Conservation (phyloP, 2,888 invertebrate genomes). For the Dexiosoma caninum region DNA sequence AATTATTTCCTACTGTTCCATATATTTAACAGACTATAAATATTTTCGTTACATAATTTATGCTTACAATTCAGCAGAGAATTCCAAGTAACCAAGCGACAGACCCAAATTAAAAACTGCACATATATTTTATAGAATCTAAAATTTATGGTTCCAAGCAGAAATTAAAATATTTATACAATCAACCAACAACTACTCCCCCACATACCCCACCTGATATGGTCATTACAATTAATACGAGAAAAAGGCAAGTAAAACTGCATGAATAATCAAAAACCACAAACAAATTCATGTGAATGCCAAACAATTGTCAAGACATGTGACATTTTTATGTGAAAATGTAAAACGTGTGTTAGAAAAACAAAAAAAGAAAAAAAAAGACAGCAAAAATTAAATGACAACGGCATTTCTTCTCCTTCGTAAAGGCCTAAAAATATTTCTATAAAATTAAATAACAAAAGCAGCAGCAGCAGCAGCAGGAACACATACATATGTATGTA, state of each 20-base stretch:
- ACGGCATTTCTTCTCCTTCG: conserved; percentile 49
- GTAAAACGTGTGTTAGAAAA: conserved; percentile 38
- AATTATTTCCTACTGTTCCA: neutral
- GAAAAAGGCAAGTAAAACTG: neutral
- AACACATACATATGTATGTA: too few relatives aligned
- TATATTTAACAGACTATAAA: neutral
- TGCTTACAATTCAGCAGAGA: neutral
- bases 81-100: conserved; percentile 19
- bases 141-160: conserved; percentile 32
- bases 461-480: neutral
- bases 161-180: conserved; percentile 18
- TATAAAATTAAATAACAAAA: conserved; percentile 39
- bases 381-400: neutral
- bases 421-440: conserved; percentile 26
- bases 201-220: neutral
- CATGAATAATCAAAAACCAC: conserved; percentile 20
- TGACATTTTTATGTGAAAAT: conserved; percentile 63
- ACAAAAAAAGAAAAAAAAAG: neutral
- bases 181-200: conserved; percentile 5
- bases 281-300: conserved; percentile 51
- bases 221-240: neutral
- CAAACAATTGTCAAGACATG: conserved; percentile 62
- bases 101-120: conserved; percentile 37
- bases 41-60: neutral
- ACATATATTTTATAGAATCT: conserved; percentile 45